Conservation (phyloP, 2,113 vertebrate genomes). For the Catharus fuscescens region DNA sequence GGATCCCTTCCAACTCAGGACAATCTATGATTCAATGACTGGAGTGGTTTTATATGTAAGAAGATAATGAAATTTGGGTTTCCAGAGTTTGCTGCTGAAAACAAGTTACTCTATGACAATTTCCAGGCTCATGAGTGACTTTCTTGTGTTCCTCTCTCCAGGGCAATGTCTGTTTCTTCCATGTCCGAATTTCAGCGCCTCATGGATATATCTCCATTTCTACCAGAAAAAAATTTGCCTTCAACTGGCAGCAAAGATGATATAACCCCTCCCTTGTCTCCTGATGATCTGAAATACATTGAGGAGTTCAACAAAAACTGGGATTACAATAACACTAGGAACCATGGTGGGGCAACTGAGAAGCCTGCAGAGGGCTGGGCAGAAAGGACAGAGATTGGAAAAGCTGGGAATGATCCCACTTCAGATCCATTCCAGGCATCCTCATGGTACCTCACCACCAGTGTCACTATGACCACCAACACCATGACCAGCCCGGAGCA, state of each 20-base stretch:
- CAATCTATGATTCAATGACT: not conserved
- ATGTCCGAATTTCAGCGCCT: conserved; percentile 98
- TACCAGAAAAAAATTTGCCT: conserved; percentile 87
- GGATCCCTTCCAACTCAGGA: not conserved
- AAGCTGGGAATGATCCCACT: conserved; percentile 44
- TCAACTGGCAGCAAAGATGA: conserved; percentile 82
- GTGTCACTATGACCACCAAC: conserved; percentile 92
- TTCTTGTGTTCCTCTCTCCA: conserved; percentile 45
- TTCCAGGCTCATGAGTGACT: not conserved
- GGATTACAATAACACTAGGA: conserved; percentile 78
- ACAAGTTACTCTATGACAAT: not conserved
- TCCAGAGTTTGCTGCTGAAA: not conserved
- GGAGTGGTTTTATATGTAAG: not conserved
- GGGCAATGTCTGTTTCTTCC: conserved; percentile 96
- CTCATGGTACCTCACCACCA: conserved; percentile 95
- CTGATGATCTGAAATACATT: conserved; percentile 97
- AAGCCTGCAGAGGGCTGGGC: conserved; percentile 77
- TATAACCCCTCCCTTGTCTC: conserved; percentile 91
- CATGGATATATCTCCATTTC: conserved; percentile 97
- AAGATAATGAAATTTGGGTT: not conserved
- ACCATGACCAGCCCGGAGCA: conserved; percentile 90
- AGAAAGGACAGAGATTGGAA: conserved; percentile 78
- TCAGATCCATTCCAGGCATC: conserved; percentile 82
- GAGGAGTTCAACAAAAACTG: conserved; percentile 95
- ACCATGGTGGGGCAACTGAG: conserved; percentile 39